A percentile compares a stretch with the other conserved stretches of the same genome.
phyloP scores from a whole-genome alignment of 2,797 vertebrate genomes.

The Danionella dracula region DNA sequence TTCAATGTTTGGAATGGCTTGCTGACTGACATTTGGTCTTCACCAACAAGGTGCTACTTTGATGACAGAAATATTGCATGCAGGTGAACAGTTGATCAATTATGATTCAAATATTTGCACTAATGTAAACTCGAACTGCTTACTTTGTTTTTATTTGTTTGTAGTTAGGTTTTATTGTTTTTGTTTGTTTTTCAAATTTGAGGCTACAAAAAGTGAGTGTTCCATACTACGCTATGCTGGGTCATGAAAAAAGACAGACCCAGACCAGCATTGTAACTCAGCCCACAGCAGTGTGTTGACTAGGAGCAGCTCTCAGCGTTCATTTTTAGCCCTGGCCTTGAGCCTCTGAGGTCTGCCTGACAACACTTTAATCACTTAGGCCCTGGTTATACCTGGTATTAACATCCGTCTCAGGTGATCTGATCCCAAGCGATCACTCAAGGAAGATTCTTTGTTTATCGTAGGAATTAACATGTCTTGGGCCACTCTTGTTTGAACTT shows the following conservation, averaged over 20 bases:
- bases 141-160: not conserved
- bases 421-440: not conserved
- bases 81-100: not conserved
- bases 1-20: not conserved
- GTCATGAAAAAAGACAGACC: slow-evolving; percentile 54
- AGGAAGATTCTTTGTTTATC: not conserved
- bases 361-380: slow-evolving; percentile 64
- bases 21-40: not conserved
- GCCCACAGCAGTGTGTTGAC: slow-evolving; percentile 73
- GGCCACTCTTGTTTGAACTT: not conserved
- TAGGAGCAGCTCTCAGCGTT: slow-evolving; percentile 71
- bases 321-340: slow-evolving; percentile 80
- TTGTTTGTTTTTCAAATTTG: too few relatives aligned
- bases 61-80: not conserved
- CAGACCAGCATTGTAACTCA: slow-evolving; percentile 74
- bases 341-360: slow-evolving; percentile 75
- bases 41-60: not conserved
- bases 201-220: too few relatives aligned
- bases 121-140: not conserved
- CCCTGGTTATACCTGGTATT: slow-evolving; percentile 37
- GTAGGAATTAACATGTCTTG: not conserved
- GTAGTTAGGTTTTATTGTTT: not conserved
- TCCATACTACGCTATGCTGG: not conserved
- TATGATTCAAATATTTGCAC: not conserved
- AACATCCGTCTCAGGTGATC: not conserved